Evolutionary conservation across 1,140 invertebrate species (phyloP).

Genomic region (Megathymus violae): DNA sequence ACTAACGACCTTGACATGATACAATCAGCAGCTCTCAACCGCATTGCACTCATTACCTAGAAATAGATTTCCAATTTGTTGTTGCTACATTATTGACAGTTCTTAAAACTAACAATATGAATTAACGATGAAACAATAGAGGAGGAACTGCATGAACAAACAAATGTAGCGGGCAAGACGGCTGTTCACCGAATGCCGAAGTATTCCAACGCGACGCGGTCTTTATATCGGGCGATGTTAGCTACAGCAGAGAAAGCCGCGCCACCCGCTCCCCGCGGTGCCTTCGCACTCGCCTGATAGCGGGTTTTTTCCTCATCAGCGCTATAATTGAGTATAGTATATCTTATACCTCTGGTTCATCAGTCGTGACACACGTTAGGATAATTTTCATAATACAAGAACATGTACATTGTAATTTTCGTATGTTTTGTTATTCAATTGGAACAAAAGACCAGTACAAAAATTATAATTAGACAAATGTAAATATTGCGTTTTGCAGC

Average conservation of each 20-base stretch:
- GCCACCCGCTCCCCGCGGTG: slow-evolving; percentile 65
- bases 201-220: slow-evolving; percentile 74
- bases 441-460: not conserved
- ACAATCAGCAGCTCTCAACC: slow-evolving; percentile 65
- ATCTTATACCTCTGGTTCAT: slow-evolving; percentile 70
- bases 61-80: slow-evolving; percentile 69
- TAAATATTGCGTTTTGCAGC: not conserved
- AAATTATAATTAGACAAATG: too few species aligned
- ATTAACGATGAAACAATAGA: slow-evolving; percentile 52
- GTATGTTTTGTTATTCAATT: not conserved
- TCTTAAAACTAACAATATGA: slow-evolving; percentile 56
- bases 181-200: slow-evolving; percentile 81
- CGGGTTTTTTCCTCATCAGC: slow-evolving; percentile 82
- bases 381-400: slow-evolving; percentile 25
- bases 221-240: slow-evolving; percentile 74
- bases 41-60: slow-evolving; percentile 72
- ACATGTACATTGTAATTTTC: not conserved
- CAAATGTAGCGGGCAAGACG: slow-evolving; percentile 76
- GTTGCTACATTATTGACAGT: slow-evolving; percentile 69
- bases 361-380: slow-evolving; percentile 59
- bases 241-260: slow-evolving; percentile 76
- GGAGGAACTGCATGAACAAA: slow-evolving; percentile 56
- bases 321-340: slow-evolving; percentile 70
- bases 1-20: slow-evolving; percentile 79
- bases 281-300: slow-evolving; percentile 60